Evolutionary conservation across 2,888 invertebrate genomes (phyloP).

Genomic region (Megastigmus dorsalis): DNA sequence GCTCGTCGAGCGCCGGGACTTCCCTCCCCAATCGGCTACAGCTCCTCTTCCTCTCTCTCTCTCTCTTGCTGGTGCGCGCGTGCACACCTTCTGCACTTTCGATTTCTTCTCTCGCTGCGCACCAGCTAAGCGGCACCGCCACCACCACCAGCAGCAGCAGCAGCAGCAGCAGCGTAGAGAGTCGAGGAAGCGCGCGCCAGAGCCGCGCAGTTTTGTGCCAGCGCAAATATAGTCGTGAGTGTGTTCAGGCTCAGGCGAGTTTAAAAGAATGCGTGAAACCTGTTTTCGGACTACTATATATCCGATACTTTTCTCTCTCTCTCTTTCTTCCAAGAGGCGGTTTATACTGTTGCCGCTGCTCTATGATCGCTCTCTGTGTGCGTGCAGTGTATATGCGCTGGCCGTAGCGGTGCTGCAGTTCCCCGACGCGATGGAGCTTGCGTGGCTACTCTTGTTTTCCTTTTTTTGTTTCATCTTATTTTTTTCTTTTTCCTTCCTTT

Average conservation of each 20-base stretch:
- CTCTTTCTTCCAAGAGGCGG: constrained; percentile 10
- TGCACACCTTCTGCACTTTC: constrained; percentile 43
- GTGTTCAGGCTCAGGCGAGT: constrained; percentile 2
- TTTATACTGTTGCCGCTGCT: constrained; percentile 15
- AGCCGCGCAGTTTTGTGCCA: not conserved
- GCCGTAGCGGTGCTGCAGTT: not conserved
- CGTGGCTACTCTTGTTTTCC: not conserved
- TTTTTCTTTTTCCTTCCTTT: not conserved
- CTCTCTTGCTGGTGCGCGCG: not conserved
- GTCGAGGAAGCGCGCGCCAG: constrained; percentile 32
- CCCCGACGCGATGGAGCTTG: not conserved
- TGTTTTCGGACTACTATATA: constrained; percentile 37
- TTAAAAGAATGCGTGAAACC: constrained; percentile 52
- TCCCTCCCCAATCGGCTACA: not conserved
- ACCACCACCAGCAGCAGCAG: no score
- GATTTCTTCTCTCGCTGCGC: constrained; percentile 37
- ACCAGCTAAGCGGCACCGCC: no score
- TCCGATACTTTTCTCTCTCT: constrained; percentile 1
- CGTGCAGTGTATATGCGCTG: not conserved
- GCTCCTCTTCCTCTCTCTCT: constrained; percentile 8
- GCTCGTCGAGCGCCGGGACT: not conserved
- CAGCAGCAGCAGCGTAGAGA: constrained; percentile 26
- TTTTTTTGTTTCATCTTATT: not conserved
- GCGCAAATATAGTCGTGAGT: constrained; percentile 45
- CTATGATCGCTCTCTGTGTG: constrained; percentile 52